Evolutionary conservation across 1,140 invertebrate species (phyloP), one percentile per base, ranked within the genome.

Genomic region (Drosophila arizonae): DNA sequence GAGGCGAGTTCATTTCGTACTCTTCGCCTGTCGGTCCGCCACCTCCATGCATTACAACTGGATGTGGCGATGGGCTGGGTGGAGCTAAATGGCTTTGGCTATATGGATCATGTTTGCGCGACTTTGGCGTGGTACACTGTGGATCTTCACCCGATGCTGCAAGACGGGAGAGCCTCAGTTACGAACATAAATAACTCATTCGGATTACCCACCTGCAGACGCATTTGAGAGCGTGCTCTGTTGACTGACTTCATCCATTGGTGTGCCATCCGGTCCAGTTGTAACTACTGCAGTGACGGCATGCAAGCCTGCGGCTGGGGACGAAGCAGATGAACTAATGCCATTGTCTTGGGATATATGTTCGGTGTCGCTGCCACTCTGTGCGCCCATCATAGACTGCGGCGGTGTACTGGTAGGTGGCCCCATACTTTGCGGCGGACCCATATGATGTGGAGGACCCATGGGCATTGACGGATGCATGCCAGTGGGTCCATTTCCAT

Each of bases 171-270:
- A 48, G 0, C 1, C 2, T 1, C 0, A 52, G 26, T 9, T 13
- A 21, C 15, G 6, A 13, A 4, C 30, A 13, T n/a, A 36, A 33
- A 24, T 6, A 13, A 17, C 26, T 6, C n/a, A 8, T n/a, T 10
- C 41, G 4, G 9, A 6, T 10, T 24, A 88, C 92, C 92, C 91
- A 96, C 96, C 96, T 87, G 96, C 96, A 60, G 97, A 97, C 48
- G 96, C 96, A 92, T 97, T 97, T 54, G 96, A 97, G 62, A 97
- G 93, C 67, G 97, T 98, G 74, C 96, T 97, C 92, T 98, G 97
- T 89, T 98, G 97, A 77, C 96, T 97, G 75, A 95, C 96, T 92
- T 98, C 97, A 92, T 98, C 97, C 67, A 97, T 93, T 26, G 95
- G 94, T 55, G 96, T 94, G 45, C 96, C 96, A 93, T 97, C 96